Conservation (phyloP, 2,888 invertebrate genomes). For the Oxytorus armatus region DNA sequence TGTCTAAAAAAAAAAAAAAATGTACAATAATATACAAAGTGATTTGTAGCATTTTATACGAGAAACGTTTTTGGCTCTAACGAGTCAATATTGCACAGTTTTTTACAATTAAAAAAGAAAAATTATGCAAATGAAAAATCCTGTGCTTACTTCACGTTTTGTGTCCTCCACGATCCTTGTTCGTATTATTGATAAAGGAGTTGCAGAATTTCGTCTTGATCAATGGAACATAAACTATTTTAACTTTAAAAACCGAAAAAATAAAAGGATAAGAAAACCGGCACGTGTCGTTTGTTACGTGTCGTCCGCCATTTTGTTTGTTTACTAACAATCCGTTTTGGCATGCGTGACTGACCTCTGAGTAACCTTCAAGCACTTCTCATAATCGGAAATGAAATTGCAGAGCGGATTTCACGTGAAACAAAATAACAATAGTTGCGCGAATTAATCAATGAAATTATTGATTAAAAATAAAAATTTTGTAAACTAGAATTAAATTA, state of each 20-base stretch:
- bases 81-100: conserved; percentile 50
- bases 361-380: conserved; percentile 31
- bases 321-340: conserved; percentile 25
- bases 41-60: conserved; percentile 51
- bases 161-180: no score
- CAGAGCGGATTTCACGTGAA: background rate
- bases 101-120: conserved; percentile 43
- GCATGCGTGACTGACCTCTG: conserved; percentile 23
- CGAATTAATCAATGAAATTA: background rate
- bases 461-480: conserved; percentile 1
- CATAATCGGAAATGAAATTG: conserved; percentile 9
- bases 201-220: no score
- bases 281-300: background rate
- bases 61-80: conserved; percentile 31
- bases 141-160: no score
- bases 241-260: background rate
- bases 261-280: no score
- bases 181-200: no score
- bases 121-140: background rate
- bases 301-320: conserved; percentile 49
- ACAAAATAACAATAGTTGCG: background rate
- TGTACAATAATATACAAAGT: conserved; percentile 56
- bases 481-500: background rate
- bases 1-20: conserved; percentile 33
- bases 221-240: no score